Evolutionary conservation across 2,113 vertebrate species (phyloP).

Genomic region (Limanda limanda): DNA sequence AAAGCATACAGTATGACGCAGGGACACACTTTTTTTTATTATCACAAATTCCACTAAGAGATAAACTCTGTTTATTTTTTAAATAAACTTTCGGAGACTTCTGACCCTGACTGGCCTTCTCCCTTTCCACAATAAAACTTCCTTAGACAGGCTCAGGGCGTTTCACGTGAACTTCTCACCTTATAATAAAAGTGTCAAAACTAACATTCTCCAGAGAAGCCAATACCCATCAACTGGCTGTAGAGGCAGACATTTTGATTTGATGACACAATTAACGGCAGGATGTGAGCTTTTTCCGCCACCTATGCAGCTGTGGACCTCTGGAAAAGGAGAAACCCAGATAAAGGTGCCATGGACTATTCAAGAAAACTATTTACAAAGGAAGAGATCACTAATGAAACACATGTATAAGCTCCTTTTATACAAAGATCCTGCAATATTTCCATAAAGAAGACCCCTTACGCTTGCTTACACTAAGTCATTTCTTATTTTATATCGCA

Average conservation of each 20-base stretch:
- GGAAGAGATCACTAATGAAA: no score
- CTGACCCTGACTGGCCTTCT: not conserved
- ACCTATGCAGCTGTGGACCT: not conserved
- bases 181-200: slow-evolving; percentile 6
- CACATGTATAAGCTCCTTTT: no score
- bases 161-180: not conserved
- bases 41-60: not conserved
- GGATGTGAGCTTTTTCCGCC: not conserved
- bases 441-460: no score
- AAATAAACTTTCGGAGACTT: not conserved
- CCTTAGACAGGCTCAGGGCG: not conserved
- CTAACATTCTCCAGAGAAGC: not conserved
- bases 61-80: not conserved
- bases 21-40: not conserved
- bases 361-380: no score
- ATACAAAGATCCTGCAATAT: no score
- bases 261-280: not conserved
- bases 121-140: not conserved
- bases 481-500: no score
- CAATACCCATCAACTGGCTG: not conserved
- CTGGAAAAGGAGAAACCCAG: not conserved
- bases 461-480: no score
- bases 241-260: not conserved
- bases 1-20: not conserved
- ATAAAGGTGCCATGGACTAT: not conserved